Evolutionary conservation across 2,888 invertebrate genomes (phyloP), one percentile per base, ranked within the genome.

Genomic region (Argyresthia albistria): DNA sequence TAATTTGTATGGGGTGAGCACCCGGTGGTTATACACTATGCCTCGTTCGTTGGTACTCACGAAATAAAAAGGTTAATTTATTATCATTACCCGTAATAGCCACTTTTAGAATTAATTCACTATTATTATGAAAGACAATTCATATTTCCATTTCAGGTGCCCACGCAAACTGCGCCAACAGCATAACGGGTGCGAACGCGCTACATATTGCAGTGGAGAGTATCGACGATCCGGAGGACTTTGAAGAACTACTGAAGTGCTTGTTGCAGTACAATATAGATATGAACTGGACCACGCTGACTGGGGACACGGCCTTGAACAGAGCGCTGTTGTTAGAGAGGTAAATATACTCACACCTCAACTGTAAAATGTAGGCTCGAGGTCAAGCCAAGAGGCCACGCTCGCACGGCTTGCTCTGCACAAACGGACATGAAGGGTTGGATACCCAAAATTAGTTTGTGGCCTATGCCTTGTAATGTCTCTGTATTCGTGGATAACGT

Each of bases 121-220:
- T 35, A 35, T 6, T 4, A 7, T 35, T 4, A 25, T 25, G 25
- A 25, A 25, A n/a, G n/a, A 25, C 25, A 25, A 25, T 37, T 49
- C 10, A 43, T 35, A 37, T 46, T 25, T 46, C n/a, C 12, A 48
- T 42, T 43, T 45, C 12, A 43, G 91, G 90, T 61, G 90, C 90
- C 25, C 82, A 86, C 61, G 82, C 84, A 4, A 90, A 90, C 62
- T 76, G 80, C 1, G 75, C 76, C 53, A 88, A 89, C 61, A 87
- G 77, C 57, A 75, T 89, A 58, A 88, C 89, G 4, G 89, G 90
- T 10, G 78, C 82, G n/a, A 88, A 74, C 52, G 89, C 90, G 0
- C 71, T 92, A n/a, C 92, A 92, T 60, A 80, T 91, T 53, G 91
- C 91, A 46, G 90, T 91, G 1, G 90, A 91, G 64, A 86, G 82